Percentiles rank a stretch among this genome's conserved stretches.
phyloP scores from a whole-genome alignment of 2,797 vertebrate genomes.

The Craterocephalus amniculus region DNA sequence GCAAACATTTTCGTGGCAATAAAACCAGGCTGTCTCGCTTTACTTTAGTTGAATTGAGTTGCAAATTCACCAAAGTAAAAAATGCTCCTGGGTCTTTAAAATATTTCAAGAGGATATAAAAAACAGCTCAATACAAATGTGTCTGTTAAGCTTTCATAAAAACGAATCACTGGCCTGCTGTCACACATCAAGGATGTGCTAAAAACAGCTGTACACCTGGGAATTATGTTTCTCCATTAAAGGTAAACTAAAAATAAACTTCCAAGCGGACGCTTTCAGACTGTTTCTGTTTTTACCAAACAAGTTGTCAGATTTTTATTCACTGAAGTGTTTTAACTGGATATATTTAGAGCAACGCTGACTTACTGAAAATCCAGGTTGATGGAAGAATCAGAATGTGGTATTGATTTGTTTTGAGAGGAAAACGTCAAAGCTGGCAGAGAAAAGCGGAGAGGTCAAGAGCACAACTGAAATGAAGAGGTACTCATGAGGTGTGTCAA shows the following conservation, averaged over 20 bases:
- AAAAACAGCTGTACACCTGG: constrained; percentile 33
- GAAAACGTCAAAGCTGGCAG: constrained; percentile 3
- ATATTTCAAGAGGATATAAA: not conserved
- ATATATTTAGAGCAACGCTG: constrained; percentile 38
- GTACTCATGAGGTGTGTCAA: not conserved
- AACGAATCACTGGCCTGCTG: constrained; percentile 36
- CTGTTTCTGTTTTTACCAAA: constrained; percentile 31
- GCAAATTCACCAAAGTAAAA: not conserved
- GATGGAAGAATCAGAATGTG: constrained; percentile 25
- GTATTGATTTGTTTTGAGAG: constrained; percentile 34
- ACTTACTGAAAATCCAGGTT: constrained; percentile 26
- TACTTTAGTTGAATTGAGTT: not conserved
- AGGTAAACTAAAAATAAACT: constrained; percentile 55
- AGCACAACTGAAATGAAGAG: constrained; percentile 11
- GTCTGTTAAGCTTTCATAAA: constrained; percentile 33
- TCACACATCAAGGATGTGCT: constrained; percentile 41
- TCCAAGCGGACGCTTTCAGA: constrained; percentile 35
- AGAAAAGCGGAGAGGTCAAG: constrained; percentile 42
- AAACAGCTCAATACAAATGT: constrained; percentile 11
- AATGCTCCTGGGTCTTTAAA: not conserved
- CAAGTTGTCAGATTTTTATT: constrained; percentile 32
- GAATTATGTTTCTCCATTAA: constrained; percentile 28
- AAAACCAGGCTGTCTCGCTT: not conserved
- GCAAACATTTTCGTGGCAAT: not conserved
- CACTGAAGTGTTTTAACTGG: constrained; percentile 22